Base-by-base conservation (phyloP, 2,888 invertebrate genomes). In the Drosophila neutralis region DNA sequence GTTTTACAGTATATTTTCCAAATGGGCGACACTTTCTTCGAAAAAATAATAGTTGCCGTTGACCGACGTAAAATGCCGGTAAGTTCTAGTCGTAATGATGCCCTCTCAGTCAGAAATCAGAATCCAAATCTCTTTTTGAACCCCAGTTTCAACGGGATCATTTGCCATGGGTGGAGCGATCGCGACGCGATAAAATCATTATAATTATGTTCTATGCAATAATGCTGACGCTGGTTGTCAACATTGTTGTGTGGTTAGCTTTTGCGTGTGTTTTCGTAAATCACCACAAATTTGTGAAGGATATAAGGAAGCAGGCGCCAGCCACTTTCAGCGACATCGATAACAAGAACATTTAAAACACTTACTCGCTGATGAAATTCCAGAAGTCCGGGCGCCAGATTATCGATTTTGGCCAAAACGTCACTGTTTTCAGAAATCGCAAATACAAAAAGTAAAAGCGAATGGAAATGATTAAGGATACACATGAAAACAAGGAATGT, bases 361-460 rank as follows among this genome's bases (percentile, higher is more conserved):
- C 92, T 91, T 85, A 91, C 91, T 77, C 60, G 69, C 62, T 29
- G 21, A 53, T 29, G 24, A 27, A 45, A 66, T n/a, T 75, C 72
- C 69, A 88, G 48, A 68, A 79, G 62, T 75, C 70, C 4, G 24
- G 45, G 7, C 8, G 8, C 24, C 45, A 24, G 49, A 85, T 31
- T 86, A 92, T 90, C 80, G 90, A 91, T 89, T 91, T 91, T 60
- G 87, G 53, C 62, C 80, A 64, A 61, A 69, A 76, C 78, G 76
- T 80, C 80, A 77, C 83, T 80, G 66, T 31, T 33, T 36, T 33
- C 31, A n/a, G 36, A 56, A 56, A 68, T 38, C 65, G 33, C 21
- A 73, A 74, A 68, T 27, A 36, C 21, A 24, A 49, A 58, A 48
- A 53, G 6, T 36, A 31, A 31, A 15, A 21, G 24, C 38, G 33